phyloP scores from a whole-genome alignment of 2,888 invertebrate species.

The Cantharis rustica region DNA sequence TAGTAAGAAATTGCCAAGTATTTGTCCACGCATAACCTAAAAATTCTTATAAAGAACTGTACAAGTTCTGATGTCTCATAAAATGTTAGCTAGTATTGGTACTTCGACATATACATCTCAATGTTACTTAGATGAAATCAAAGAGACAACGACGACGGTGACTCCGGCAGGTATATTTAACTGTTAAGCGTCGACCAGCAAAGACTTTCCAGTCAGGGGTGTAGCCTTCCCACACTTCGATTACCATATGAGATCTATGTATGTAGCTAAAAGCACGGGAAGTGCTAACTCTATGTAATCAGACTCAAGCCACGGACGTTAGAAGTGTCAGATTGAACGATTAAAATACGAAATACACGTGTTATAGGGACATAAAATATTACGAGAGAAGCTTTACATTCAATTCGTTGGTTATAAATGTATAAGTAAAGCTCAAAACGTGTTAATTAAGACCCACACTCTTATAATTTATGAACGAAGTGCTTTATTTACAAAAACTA shows the following conservation, averaged over 20 bases:
- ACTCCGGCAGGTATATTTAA: conserved; percentile 5
- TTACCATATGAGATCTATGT: conserved; percentile 44
- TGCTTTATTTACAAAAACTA: conserved; percentile 28
- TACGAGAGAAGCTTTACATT: conserved; percentile 44
- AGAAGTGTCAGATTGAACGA: conserved; percentile 45
- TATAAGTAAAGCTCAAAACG: conserved; percentile 42
- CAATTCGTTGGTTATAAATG: conserved; percentile 46
- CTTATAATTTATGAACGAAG: conserved; percentile 13
- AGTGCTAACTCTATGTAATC: conserved; percentile 41
- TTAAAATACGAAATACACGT: conserved; percentile 48
- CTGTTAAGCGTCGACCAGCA: conserved; percentile 20
- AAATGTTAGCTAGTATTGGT: conserved; percentile 15
- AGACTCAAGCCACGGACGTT: conserved; percentile 36
- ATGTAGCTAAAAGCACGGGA: conserved; percentile 38
- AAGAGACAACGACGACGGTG: conserved; percentile 1
- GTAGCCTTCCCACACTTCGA: conserved; percentile 45
- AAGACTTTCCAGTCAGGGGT: conserved; percentile 38
- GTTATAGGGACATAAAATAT: conserved; percentile 48
- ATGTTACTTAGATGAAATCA: conserved; percentile 36
- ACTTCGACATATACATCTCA: conserved; percentile 37
- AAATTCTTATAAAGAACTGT: conserved; percentile 14
- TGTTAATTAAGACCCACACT: conserved; percentile 48
- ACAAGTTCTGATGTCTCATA: conserved; percentile 14
- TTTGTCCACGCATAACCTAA: conserved; percentile 8
- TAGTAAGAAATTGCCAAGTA: conserved; percentile 2